phyloP scores from a whole-genome alignment of 2,113 vertebrate species.

The Cavia porcellus region DNA sequence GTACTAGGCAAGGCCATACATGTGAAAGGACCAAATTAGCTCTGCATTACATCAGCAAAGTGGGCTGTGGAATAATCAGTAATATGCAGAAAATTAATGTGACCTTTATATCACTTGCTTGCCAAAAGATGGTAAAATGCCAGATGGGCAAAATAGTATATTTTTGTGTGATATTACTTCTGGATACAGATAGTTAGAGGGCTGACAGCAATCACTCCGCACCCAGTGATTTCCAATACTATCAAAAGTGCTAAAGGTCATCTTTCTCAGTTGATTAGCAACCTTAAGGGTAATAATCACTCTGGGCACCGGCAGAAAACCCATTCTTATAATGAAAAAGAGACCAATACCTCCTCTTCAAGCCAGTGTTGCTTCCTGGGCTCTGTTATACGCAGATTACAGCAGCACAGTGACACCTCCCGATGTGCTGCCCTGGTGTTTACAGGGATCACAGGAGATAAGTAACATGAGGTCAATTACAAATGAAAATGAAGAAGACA shows the following conservation, averaged over 20 bases:
- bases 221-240: not conserved
- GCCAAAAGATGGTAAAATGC: not conserved
- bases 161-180: not conserved
- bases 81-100: not conserved
- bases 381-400: not conserved
- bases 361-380: not conserved
- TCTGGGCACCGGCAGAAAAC: not conserved
- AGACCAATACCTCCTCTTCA: not conserved
- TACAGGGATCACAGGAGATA: not conserved
- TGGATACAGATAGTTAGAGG: not conserved
- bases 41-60: not conserved
- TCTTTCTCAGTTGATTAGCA: not conserved
- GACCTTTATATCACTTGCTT: slow-evolving; percentile 18
- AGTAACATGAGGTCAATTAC: not conserved
- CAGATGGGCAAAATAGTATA: slow-evolving; percentile 5
- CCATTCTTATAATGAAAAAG: not conserved
- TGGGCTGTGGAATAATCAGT: not conserved
- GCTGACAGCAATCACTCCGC: not conserved
- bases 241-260: not conserved
- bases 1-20: not conserved
- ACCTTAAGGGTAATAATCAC: slow-evolving; percentile 31
- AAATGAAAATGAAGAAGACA: not conserved
- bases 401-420: not conserved
- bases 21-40: not conserved
- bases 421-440: not conserved